phyloP scores from a whole-genome alignment of 2,888 invertebrate genomes.

The Odontomyia ornata region DNA sequence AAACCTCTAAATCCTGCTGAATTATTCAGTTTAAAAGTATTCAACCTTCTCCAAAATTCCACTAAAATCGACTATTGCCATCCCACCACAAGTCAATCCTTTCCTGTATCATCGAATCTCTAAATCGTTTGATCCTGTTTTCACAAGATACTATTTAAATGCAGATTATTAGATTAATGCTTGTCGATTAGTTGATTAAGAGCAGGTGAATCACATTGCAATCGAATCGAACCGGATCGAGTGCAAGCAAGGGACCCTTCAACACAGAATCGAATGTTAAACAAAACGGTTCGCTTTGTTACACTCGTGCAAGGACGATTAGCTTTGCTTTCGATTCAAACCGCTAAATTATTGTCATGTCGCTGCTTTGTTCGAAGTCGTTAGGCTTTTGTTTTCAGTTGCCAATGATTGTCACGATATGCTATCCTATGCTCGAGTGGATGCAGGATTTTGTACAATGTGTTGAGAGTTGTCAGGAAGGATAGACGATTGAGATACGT shows the following conservation, averaged over 20 bases:
- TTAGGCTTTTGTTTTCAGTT: background rate
- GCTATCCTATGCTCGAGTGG: background rate
- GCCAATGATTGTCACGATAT: background rate
- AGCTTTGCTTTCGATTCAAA: slow-evolving; percentile 8
- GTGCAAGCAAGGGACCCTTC: no score
- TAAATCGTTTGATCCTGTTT: background rate
- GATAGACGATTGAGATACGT: no score
- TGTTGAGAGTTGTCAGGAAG: no score
- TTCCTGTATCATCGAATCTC: background rate
- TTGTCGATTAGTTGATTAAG: slow-evolving; percentile 20
- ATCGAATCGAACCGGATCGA: background rate
- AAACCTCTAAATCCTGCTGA: no score
- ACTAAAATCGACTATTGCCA: no score
- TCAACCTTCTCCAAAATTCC: no score
- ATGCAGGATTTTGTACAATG: no score
- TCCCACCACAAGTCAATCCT: no score
- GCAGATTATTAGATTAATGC: slow-evolving; percentile 18
- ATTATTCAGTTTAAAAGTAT: no score
- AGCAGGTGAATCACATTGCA: slow-evolving; percentile 4
- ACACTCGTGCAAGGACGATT: background rate
- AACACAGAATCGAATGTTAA: background rate
- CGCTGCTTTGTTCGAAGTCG: background rate
- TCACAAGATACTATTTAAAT: slow-evolving; percentile 7
- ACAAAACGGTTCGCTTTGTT: background rate
- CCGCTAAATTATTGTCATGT: slow-evolving; percentile 18